Percentiles rank a stretch among this genome's conserved stretches.
Evolutionary conservation across 2,888 invertebrate genomes (phyloP).

Genomic region (Siphlonurus alternatus): DNA sequence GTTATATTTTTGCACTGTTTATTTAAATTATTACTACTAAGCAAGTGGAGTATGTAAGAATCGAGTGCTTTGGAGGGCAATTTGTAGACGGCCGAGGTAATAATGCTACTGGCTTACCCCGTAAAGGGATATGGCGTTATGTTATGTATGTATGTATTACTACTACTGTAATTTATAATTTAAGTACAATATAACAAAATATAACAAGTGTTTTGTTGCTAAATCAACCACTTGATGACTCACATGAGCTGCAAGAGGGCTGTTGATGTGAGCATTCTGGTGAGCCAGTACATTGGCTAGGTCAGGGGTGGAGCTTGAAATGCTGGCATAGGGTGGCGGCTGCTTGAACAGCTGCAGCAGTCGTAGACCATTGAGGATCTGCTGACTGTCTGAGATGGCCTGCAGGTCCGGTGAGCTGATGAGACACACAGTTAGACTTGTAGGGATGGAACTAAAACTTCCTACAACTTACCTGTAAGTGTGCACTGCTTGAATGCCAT

Average conservation of each 20-base stretch:
- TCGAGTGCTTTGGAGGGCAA: no score
- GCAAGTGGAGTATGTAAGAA: no score
- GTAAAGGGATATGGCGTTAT: no score
- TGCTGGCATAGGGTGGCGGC: constrained; percentile 69
- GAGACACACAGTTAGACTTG: background rate
- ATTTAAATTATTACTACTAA: no score
- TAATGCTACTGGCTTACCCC: no score
- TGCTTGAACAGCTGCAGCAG: constrained; percentile 58
- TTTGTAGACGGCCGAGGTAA: no score
- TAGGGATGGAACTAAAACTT: no score
- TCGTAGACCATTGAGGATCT: constrained; percentile 34
- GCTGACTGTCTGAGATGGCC: constrained; percentile 17
- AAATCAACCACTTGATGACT: background rate
- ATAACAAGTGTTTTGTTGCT: no score
- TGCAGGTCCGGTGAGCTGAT: constrained; percentile 20
- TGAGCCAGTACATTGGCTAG: constrained; percentile 34
- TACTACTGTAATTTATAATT: no score
- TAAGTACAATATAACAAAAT: no score
- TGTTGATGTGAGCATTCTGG: background rate
- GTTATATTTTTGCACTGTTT: no score
- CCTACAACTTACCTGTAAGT: constrained; percentile 18
- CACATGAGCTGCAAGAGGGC: background rate
- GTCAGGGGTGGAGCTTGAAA: constrained; percentile 43
- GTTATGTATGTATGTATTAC: no score
- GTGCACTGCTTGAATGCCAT: constrained; percentile 15